Percentiles rank a stretch among this genome's conserved stretches.
These are phyloP conservation scores for Empis stercorea DNA, from an alignment of 2,888 invertebrate species.

Conservation along the genomic window DNA sequence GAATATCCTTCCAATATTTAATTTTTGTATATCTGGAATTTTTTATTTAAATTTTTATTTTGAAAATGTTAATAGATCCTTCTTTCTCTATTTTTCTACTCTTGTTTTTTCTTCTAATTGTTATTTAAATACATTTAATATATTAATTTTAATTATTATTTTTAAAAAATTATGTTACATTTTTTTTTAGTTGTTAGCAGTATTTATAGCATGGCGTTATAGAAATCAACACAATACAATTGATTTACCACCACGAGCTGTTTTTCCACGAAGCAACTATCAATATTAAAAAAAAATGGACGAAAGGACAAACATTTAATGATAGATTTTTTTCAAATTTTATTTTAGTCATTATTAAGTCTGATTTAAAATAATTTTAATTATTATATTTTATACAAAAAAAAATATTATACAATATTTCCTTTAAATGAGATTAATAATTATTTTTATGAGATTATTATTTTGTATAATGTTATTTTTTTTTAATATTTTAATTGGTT, in stretches of 20 bases:
- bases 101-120: background rate
- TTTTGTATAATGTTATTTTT: too few relatives aligned
- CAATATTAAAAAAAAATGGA: conserved; percentile 21
- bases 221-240: conserved; percentile 67
- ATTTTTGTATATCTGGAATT: too few relatives aligned
- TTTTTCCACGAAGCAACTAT: conserved; percentile 45
- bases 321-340: conserved; percentile 1
- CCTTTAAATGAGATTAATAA: too few relatives aligned
- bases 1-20: too few relatives aligned
- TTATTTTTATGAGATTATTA: too few relatives aligned
- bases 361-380: conserved; percentile 4
- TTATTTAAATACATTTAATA: background rate
- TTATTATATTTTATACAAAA: too few relatives aligned
- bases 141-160: background rate
- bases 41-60: too few relatives aligned
- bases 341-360: conserved; percentile 4
- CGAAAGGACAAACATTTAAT: background rate
- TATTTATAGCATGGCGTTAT: conserved; percentile 65
- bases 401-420: too few relatives aligned
- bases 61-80: too few relatives aligned
- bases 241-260: conserved; percentile 58
- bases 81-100: background rate
- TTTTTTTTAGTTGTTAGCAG: conserved; percentile 60
- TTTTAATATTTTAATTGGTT: too few relatives aligned
- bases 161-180: background rate